phyloP scores from a whole-genome alignment of 2,797 vertebrate species.

The Garrulus glandarius region DNA sequence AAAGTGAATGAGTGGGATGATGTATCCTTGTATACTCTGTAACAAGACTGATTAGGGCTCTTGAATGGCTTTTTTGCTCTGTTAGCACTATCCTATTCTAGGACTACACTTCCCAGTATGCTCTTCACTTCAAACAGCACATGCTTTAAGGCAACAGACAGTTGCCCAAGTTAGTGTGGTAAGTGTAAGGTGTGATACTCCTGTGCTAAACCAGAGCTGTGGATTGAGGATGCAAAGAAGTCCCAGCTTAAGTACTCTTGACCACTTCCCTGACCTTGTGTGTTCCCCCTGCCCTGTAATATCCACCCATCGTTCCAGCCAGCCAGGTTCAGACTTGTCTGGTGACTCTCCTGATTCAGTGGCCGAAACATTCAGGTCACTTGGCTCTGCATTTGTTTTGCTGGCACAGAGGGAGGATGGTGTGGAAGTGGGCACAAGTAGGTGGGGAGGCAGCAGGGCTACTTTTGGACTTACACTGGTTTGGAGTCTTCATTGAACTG shows the following conservation, averaged over 20 bases:
- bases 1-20: not conserved
- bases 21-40: not conserved
- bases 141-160: not conserved
- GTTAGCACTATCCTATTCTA: accelerated
- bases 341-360: accelerated
- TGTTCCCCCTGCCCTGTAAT: accelerated
- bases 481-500: not conserved
- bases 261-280: no score
- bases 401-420: not conserved
- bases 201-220: not conserved
- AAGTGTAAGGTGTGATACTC: not conserved
- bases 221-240: not conserved
- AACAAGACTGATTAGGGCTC: not conserved
- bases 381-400: not conserved
- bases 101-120: constrained; percentile 14
- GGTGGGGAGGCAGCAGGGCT: not conserved
- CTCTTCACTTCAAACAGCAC: not conserved
- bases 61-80: not conserved
- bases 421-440: not conserved
- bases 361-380: accelerated
- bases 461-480: accelerated
- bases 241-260: not conserved
- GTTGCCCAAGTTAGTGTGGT: accelerated
- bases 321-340: not conserved
- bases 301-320: not conserved